Base-by-base conservation (phyloP, 1,140 invertebrate species). In the Parasteatoda tepidariorum region DNA sequence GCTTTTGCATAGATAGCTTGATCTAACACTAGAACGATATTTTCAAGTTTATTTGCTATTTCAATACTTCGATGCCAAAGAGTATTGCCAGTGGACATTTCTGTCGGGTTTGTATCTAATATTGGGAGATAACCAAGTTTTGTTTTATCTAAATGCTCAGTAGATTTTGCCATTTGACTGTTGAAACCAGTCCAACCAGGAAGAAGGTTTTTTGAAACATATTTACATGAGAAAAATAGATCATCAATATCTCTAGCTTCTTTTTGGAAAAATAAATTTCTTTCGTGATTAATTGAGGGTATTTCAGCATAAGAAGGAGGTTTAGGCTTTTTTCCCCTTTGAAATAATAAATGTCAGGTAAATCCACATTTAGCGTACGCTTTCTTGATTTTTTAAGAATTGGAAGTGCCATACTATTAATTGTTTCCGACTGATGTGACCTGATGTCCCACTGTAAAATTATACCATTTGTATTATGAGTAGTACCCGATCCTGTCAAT, bases 1-100 rank as follows among this genome's bases (percentile, higher is more conserved):
- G 85, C 84, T 54, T 85, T 85, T 13, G 71, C 57, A 48, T 78
- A 84, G 13, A 85, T 41, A 7, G 75, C 82, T 70, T 79, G 67
- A 62, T 85, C 79, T 6, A 67, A 30, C 5, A 67, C 64, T 9
- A 30, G 11, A 67, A 67, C 30, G 5, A 30, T 15, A 31, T 67
- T 24, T 9, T 67, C 64, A 24, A 67, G 28, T 30, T 67, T 34
- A 22, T 61, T 22, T 6, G 57, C 57, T 11, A 61, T 11, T 61
- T 61, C 22, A 61, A 61, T 15, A 11, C 22, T 61, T 11, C 22
- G 11, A 15, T 24, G 9, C 22, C 9, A 24, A 15, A 61, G 9
- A 61, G 11, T 11, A 61, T 61, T 15, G 9, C 9, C 22, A 61
- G 57, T 61, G 11, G 57, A 61, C 73, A 82, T 74, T 26, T 83